Evolutionary conservation across 2,888 invertebrate species (phyloP), one percentile per base, ranked within the genome.

Genomic region (Thera britannica): DNA sequence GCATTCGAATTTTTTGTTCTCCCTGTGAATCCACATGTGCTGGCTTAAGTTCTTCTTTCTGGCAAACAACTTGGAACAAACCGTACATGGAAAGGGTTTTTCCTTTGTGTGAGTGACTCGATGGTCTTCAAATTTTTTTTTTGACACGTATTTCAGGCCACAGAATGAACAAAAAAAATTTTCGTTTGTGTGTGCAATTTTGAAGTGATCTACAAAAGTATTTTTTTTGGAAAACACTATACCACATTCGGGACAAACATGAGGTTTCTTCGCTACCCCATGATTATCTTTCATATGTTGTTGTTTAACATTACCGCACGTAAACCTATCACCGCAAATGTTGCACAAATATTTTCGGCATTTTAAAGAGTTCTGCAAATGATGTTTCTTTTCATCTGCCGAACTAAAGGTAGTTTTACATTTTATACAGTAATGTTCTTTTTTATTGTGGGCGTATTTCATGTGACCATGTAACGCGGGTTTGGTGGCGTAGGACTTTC

Each of bases 101-200:
- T 94, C 94, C 72, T 92, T 91, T 3, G 94, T 94, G 72, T 95
- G 95, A 0, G 92, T 90, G 3, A 94, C 92, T 62, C 88, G 87
- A 69, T 95, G 95, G 9, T 94, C 90, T 35, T 89, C 86, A 5
- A 90, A 76, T 48, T 79, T 83, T 35, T 84, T 81, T 74, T 88
- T 87, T 0, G 89, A 85, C 6, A 85, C 86, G 62, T 90, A 92
- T 58, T 90, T 92, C 57, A 86, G 77, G 0, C 89, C 90, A 51
- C 93, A 93, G 63, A 86, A 89, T 0, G 90, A 83, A 66, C 93
- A 93, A 0, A 85, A 79, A 23, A 79, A 89, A 46, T 87, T 88
- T 12, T 92, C 89, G 57, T 90, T 88, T 0, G 91, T 92, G 51
- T 92, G 92, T 0, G 80, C 80, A 0, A 90, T 79, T 76, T 83